phyloP scores from a whole-genome alignment of 2,113 vertebrate genomes.

The Ploceus nigricollis region DNA sequence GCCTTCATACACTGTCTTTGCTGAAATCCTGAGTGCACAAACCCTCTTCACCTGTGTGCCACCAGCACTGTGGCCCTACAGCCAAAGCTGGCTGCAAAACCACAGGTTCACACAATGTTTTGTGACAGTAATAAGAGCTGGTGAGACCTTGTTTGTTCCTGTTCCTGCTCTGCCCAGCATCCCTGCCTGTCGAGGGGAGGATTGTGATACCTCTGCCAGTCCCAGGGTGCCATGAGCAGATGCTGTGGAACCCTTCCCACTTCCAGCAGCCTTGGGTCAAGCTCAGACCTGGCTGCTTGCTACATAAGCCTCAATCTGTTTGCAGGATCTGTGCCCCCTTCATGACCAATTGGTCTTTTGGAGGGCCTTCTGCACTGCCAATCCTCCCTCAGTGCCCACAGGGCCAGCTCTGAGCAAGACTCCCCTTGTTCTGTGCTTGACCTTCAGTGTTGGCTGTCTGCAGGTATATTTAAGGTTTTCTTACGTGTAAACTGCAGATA shows the following conservation, averaged over 20 bases:
- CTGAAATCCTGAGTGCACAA: neutral
- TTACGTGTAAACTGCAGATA: neutral
- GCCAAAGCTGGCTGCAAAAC: neutral
- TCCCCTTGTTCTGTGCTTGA: neutral
- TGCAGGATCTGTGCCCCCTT: neutral
- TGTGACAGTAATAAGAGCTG: neutral
- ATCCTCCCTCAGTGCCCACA: neutral
- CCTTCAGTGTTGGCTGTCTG: neutral
- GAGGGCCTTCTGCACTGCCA: neutral
- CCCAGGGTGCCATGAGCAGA: neutral
- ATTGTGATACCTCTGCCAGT: neutral
- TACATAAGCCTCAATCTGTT: neutral
- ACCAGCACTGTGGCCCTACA: neutral
- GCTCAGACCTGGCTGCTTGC: neutral
- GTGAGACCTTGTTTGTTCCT: neutral
- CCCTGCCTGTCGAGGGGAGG: neutral
- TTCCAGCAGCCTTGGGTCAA: neutral
- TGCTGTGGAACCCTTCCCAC: neutral
- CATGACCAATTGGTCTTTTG: neutral
- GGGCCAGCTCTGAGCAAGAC: neutral
- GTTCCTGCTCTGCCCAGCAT: neutral
- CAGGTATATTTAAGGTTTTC: neutral
- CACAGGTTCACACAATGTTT: accelerated
- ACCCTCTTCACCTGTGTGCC: neutral
- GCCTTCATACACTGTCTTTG: neutral